These are phyloP conservation scores for Tachysurus fulvidraco DNA, from an alignment of 2,113 vertebrate genomes.

Conservation along the genomic window DNA sequence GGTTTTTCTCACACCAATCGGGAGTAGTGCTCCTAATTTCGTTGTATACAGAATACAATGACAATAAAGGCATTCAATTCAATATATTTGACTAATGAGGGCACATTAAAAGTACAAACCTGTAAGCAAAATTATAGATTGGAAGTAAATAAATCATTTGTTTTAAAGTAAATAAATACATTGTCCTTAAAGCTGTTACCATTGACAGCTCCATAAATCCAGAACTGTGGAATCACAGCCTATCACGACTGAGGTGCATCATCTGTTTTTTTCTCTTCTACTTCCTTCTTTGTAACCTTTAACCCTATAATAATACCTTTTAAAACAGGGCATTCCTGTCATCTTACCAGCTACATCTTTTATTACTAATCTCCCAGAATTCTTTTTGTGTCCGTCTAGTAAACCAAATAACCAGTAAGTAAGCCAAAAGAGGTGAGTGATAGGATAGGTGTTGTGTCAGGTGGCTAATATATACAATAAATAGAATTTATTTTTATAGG, in stretches of 20 bases:
- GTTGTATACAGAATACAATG: too few relatives aligned
- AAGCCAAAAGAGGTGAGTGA: neutral
- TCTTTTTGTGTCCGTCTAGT: neutral
- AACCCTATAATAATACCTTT: neutral
- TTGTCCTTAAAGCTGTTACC: too few relatives aligned
- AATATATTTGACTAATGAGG: neutral
- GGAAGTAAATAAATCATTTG: too few relatives aligned
- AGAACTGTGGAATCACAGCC: neutral
- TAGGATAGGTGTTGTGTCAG: neutral
- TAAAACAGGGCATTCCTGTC: neutral
- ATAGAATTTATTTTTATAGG: neutral
- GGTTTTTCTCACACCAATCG: too few relatives aligned
- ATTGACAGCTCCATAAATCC: neutral
- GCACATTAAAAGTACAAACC: neutral
- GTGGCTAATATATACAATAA: neutral
- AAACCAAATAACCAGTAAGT: neutral
- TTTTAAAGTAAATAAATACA: too few relatives aligned
- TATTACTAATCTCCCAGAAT: slow-evolving; percentile 7
- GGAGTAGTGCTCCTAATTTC: too few relatives aligned
- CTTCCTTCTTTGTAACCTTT: neutral
- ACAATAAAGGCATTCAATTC: too few relatives aligned
- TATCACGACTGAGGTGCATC: neutral
- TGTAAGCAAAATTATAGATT: too few relatives aligned
- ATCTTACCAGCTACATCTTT: neutral
- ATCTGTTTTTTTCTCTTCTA: neutral